phyloP scores from a whole-genome alignment of 2,113 vertebrate species.

The Dasyprocta punctata region DNA sequence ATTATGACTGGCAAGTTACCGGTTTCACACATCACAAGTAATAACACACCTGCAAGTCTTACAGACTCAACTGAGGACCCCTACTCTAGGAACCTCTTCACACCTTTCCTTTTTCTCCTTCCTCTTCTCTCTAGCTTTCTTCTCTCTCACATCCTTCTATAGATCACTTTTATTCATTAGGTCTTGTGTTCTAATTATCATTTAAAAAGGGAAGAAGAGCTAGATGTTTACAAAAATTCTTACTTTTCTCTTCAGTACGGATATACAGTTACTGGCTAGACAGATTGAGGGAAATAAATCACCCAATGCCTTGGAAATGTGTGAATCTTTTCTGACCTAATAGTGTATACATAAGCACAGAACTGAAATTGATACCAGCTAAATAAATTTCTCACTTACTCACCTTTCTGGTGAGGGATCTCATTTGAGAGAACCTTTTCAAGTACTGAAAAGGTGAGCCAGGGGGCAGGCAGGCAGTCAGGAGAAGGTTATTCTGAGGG shows the following conservation, averaged over 20 bases:
- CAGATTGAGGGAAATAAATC: background rate
- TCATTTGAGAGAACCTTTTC: background rate
- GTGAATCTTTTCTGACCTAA: background rate
- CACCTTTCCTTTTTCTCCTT: background rate
- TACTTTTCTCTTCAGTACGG: background rate
- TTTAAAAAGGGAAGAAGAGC: background rate
- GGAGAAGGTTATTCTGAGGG: slow-evolving; percentile 62
- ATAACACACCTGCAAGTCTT: background rate
- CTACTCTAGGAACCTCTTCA: background rate
- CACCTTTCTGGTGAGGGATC: background rate
- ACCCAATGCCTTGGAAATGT: background rate
- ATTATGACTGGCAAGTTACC: background rate
- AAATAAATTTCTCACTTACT: background rate
- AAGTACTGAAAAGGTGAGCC: slow-evolving; percentile 51
- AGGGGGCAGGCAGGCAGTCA: slow-evolving; percentile 27
- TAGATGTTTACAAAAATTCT: background rate
- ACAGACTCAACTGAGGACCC: background rate
- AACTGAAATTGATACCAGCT: background rate
- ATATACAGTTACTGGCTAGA: background rate
- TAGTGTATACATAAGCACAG: background rate
- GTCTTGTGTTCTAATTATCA: background rate
- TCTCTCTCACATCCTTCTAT: background rate
- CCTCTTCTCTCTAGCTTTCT: background rate
- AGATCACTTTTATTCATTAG: background rate
- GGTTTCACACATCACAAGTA: background rate